These are phyloP conservation scores for Himantopus leucocephalus DNA, from an alignment of 2,113 vertebrate genomes.

Conservation along the genomic window DNA sequence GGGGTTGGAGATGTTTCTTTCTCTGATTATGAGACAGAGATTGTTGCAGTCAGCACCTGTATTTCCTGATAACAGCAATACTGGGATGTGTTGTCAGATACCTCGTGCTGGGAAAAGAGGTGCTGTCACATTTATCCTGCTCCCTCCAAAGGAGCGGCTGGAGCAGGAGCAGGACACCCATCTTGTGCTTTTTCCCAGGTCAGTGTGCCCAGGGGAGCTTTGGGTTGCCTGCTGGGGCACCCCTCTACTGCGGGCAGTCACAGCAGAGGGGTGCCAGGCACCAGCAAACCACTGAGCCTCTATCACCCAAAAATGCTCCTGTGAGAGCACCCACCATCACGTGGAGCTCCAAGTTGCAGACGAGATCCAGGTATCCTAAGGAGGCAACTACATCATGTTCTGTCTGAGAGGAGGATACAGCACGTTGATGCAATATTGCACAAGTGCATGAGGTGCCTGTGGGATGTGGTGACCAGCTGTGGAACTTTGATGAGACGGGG, in stretches of 20 bases:
- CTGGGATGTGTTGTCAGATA: not conserved
- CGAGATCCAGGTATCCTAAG: not conserved
- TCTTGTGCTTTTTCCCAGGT: not conserved
- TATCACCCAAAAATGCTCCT: not conserved
- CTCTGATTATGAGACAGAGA: not conserved
- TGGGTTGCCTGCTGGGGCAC: not conserved
- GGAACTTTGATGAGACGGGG: not conserved
- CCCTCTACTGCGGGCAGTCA: accelerated
- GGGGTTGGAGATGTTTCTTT: not conserved
- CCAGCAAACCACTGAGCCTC: not conserved
- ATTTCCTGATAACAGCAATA: conserved; percentile 9
- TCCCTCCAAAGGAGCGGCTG: accelerated
- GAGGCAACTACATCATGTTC: not conserved
- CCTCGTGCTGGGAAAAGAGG: not conserved
- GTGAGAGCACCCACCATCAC: not conserved
- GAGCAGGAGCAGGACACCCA: not conserved
- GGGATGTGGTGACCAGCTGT: not conserved
- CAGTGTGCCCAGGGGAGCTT: not conserved
- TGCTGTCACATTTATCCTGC: not conserved
- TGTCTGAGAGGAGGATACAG: not conserved
- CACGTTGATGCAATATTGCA: not conserved
- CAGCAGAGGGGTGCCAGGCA: not conserved
- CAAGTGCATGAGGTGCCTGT: not conserved
- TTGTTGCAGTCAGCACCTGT: not conserved
- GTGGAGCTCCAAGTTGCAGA: not conserved